A percentile compares a stretch with the other conserved stretches of the same genome.
Conservation (phyloP, 1,140 invertebrate species). For the Drosophila pruinosa region DNA sequence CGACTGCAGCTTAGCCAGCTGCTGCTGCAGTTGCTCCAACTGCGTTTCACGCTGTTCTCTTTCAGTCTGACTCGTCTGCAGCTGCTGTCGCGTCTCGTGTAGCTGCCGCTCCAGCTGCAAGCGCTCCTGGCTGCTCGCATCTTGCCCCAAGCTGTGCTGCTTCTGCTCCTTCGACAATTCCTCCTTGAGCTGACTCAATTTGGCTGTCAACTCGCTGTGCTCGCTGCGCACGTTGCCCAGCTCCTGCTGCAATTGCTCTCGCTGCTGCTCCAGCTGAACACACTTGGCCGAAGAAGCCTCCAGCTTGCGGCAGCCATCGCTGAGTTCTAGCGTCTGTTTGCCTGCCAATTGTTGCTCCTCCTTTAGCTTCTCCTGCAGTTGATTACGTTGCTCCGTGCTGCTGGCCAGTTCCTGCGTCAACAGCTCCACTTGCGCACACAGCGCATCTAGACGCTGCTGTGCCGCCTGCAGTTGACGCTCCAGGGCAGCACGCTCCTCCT, state of each 20-base stretch:
- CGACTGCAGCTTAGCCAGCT: conserved; percentile 40
- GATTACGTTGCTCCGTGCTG: conserved; percentile 34
- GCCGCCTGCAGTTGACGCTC: conserved; percentile 51
- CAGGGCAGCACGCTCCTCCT: conserved; percentile 40
- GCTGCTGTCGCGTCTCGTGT: conserved; percentile 50
- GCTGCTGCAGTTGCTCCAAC: conserved; percentile 40
- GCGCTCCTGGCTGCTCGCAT: conserved; percentile 49
- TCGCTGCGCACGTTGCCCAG: conserved; percentile 26
- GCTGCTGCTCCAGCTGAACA: conserved; percentile 41
- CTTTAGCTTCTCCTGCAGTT: conserved; percentile 43
- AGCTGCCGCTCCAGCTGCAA: conserved; percentile 51
- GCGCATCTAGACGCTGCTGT: conserved; percentile 49
- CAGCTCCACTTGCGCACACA: conserved; percentile 54
- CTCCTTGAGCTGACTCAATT: conserved; percentile 51
- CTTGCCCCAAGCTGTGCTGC: conserved; percentile 39
- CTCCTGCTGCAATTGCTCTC: conserved; percentile 57
- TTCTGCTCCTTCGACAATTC: conserved; percentile 57
- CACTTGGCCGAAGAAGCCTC: conserved; percentile 31
- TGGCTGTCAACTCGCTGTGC: conserved; percentile 47
- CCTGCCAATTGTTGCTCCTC: conserved; percentile 37
- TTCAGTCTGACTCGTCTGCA: conserved; percentile 42
- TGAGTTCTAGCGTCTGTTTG: conserved; percentile 48
- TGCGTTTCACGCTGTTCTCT: conserved; percentile 26
- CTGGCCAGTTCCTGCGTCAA: conserved; percentile 51
- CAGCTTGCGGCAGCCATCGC: conserved; percentile 49